Base-by-base conservation (phyloP, 2,113 vertebrate species). In the Albula glossodonta region DNA sequence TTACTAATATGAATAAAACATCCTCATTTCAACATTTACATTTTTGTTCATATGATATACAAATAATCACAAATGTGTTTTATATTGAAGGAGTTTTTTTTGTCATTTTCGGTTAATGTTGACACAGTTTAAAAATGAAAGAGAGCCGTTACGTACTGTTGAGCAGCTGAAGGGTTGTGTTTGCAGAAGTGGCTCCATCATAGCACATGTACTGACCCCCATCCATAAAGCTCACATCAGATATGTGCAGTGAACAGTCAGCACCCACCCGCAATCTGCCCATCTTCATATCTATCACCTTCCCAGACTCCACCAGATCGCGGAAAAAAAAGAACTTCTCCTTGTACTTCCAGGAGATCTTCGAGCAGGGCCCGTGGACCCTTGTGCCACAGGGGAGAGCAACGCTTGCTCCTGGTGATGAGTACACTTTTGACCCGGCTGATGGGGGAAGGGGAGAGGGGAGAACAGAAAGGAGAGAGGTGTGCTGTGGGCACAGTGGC, bases 201-300 rank as follows among this genome's bases (percentile, higher is more conserved):
- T 85, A 1, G 84, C 92, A 93, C 0, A 48, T 66, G 86, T 93
- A 92, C 51, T 41, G 2, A 1, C n/a, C 84, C 6, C 91, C 92
- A 77, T 92, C 89, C 0, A 48, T 0, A 0, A n/a, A 48, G 0
- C 2, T 19, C 49, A 91, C 74, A 25, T 82, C 50, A 66, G 82
- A 10, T 0, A 94, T 91, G 51, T 81, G 13, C 80, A 94, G 90
- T 78, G 90, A 92, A 81, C 93, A 94, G 88, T 91, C 78, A 50
- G 19, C 22, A 57, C 51, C 1, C 78, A 85, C 17, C 89, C 80
- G 10, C 1, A 89, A 2, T 53, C 81, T 51, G 22, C 79, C 19
- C 12, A 3, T 88, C 70, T 2, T 12, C n/a, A 7, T 0, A 0
- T 79, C 51, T 19, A 5, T 86, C 31, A 88, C 66, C 49, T 2